Evolutionary conservation across 1,140 invertebrate species (phyloP).

Genomic region (Orchestia grillus): DNA sequence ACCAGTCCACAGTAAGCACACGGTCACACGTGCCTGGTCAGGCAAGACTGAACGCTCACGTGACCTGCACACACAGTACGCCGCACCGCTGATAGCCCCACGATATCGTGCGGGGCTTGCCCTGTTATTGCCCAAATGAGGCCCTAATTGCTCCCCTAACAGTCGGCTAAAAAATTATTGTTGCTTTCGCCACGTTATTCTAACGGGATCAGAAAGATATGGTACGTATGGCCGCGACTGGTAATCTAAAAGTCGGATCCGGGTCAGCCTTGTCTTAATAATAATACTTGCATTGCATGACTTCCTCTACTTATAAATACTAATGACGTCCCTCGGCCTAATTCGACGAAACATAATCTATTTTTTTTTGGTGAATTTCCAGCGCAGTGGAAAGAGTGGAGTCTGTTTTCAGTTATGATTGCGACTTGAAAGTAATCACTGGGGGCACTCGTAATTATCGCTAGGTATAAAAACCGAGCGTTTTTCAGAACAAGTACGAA

Average conservation of each 20-base stretch:
- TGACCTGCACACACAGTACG: not conserved
- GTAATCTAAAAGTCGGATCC: not conserved
- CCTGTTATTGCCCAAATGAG: conserved; percentile 30
- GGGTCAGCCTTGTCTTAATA: not conserved
- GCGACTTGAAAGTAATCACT: not conserved
- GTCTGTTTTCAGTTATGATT: not conserved
- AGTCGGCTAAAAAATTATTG: not conserved
- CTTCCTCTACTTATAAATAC: not conserved
- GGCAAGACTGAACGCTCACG: not conserved
- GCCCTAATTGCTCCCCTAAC: conserved; percentile 2
- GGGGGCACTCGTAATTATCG: not conserved
- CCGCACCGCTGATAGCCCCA: not conserved
- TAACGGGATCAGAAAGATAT: conserved; percentile 9
- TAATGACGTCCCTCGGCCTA: not conserved
- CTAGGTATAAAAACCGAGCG: not conserved
- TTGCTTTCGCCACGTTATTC: not conserved
- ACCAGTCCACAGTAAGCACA: not conserved
- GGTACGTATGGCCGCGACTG: not conserved
- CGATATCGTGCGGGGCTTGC: not conserved
- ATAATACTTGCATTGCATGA: not conserved
- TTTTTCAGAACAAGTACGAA: not conserved
- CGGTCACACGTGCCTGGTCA: not conserved
- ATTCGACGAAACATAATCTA: not conserved
- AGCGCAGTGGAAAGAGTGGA: not conserved
- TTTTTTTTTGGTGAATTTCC: not conserved